Evolutionary conservation across 1,140 invertebrate species (phyloP), one percentile per base, ranked within the genome.

Genomic region (Polypedilum vanderplanki): DNA sequence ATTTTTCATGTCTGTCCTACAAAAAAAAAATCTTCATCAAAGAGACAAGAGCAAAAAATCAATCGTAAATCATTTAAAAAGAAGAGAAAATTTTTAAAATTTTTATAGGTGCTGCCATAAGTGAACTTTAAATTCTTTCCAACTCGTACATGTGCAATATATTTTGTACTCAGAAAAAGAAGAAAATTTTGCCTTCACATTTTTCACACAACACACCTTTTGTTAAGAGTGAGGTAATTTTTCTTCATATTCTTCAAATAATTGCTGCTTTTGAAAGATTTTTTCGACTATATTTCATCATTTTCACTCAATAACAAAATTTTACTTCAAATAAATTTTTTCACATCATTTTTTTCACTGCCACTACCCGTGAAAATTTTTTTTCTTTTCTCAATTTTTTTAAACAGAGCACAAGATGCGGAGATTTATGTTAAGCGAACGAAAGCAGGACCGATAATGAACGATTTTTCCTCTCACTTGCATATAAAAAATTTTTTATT

Each of bases 381-480:
- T 20, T 70, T 22, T 20, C 18, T 20, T 20, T 70, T 70, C 17
- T 70, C 65, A 70, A 22, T 70, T 4, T 33, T 33, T 33, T 33
- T 20, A 18, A 70, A 70, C 65, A 57, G 12, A 18, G 18, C 65
- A 70, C 65, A 9, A 33, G 65, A 70, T 22, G 65, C 17, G 17
- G 65, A 70, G 65, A 70, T 70, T 70, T 70, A 70, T 70, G 65
- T 70, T 70, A 22, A 22, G 18, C 65, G 65, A 70, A 9, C 20
- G 65, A 70, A 70, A 70, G 65, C 65, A 70, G 65, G 18, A 70
- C 65, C 20, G 20, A 70, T 70, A 70, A 70, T 70, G 65, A 70
- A 70, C 65, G 65, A 70, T 70, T 57, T 57, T 46, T 46, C n/a
- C n/a, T 57, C 17, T n/a, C 10, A n/a, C 46, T 57, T 57, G 46